phyloP scores from a whole-genome alignment of 1,140 invertebrate species.

The Acromyrmex heyeri region DNA sequence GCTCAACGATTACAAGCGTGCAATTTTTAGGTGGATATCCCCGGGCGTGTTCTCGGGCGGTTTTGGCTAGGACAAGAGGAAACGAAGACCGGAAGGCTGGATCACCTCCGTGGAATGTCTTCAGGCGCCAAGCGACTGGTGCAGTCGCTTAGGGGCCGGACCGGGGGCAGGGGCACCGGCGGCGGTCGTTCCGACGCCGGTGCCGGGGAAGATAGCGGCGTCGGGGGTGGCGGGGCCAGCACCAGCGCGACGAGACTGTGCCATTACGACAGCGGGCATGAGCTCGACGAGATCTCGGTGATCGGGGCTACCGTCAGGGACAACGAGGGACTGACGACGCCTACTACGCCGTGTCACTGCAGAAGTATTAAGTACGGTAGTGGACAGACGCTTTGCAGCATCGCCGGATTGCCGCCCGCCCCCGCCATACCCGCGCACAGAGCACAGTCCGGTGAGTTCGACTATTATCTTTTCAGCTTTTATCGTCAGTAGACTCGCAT shows the following conservation, averaged over 20 bases:
- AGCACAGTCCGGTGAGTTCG: constrained; percentile 79
- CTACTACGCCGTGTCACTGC: constrained; percentile 87
- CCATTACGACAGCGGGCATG: constrained; percentile 88
- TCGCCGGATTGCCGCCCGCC: constrained; percentile 82
- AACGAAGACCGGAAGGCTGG: constrained; percentile 81
- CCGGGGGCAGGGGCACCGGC: constrained; percentile 81
- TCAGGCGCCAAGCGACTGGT: constrained; percentile 91
- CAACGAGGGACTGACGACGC: constrained; percentile 88
- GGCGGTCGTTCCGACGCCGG: constrained; percentile 84
- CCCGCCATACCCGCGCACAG: constrained; percentile 79
- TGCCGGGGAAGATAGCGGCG: constrained; percentile 80
- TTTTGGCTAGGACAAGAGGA: constrained; percentile 64
- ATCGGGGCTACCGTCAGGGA: constrained; percentile 89
- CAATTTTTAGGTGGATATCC: constrained; percentile 66
- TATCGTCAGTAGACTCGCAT: not conserved
- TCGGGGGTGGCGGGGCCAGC: constrained; percentile 85
- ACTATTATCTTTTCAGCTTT: constrained; percentile 23
- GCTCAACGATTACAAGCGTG: not conserved
- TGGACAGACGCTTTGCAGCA: constrained; percentile 84
- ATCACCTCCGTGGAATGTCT: constrained; percentile 86
- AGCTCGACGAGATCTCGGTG: constrained; percentile 93
- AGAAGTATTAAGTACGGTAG: constrained; percentile 87
- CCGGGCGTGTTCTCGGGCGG: constrained; percentile 57
- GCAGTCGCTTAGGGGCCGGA: constrained; percentile 89
- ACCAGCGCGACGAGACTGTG: constrained; percentile 86